Evolutionary conservation across 2,888 invertebrate genomes (phyloP).

Genomic region (Leucophora obtusa): DNA sequence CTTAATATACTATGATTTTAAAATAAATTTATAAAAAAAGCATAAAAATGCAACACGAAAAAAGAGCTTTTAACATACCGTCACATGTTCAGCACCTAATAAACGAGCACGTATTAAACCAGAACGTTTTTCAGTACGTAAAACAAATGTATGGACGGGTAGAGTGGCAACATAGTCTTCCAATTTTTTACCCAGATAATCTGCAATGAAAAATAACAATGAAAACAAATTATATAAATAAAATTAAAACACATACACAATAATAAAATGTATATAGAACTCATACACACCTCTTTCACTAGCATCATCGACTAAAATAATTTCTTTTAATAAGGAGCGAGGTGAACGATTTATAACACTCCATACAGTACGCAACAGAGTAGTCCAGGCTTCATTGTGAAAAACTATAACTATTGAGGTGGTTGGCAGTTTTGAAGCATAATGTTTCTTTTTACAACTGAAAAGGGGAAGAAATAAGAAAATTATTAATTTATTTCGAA

Average conservation of each 20-base stretch:
- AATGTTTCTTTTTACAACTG: conserved; percentile 89
- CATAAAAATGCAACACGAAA: not conserved
- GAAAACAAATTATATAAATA: conserved; percentile 23
- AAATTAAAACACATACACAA: not conserved
- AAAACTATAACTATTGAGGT: conserved; percentile 99
- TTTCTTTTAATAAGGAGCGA: conserved; percentile 90
- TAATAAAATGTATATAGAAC: not conserved
- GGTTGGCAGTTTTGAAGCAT: conserved; percentile 89
- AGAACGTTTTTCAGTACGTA: conserved; percentile 94
- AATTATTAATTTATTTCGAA: too few relatives aligned
- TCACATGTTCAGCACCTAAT: conserved; percentile 94
- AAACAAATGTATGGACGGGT: conserved; percentile 91
- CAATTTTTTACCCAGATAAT: conserved; percentile 91
- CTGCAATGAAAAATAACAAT: conserved; percentile 79
- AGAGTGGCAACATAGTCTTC: conserved; percentile 93
- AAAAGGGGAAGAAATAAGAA: too few relatives aligned
- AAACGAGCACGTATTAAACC: conserved; percentile 97
- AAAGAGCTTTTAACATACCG: conserved; percentile 83
- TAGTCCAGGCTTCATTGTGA: conserved; percentile 99
- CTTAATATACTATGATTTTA: conserved; percentile 11
- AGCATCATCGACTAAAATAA: conserved; percentile 98
- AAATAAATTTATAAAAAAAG: conserved; percentile 1
- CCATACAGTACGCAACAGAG: conserved; percentile 96
- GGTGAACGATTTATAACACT: conserved; percentile 98
- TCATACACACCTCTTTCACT: conserved; percentile 88